Evolutionary conservation across 2,797 vertebrate species (phyloP).

Genomic region (Delichon dasypus): DNA sequence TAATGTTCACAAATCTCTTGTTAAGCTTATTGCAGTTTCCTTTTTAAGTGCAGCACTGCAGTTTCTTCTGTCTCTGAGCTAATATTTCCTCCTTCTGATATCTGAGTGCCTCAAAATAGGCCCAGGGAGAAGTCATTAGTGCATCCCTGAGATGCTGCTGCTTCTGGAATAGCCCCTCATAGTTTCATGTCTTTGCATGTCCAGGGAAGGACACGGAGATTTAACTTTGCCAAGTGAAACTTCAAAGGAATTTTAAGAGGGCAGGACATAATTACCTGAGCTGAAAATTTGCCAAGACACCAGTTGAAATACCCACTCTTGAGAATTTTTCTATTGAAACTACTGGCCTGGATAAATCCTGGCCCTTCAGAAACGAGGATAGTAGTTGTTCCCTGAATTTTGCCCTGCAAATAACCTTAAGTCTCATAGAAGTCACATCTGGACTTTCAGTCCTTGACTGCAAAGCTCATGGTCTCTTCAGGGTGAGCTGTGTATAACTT

Average conservation of each 20-base stretch:
- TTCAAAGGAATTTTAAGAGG: slow-evolving; percentile 8
- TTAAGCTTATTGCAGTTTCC: not conserved
- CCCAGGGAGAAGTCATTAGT: not conserved
- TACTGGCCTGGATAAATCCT: not conserved
- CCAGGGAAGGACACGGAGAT: not conserved
- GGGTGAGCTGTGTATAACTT: not conserved
- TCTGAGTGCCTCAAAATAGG: not conserved
- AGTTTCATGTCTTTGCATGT: not conserved
- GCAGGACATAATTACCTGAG: not conserved
- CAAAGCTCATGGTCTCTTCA: not conserved
- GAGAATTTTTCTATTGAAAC: not conserved
- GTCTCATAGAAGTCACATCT: not conserved
- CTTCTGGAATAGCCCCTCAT: not conserved
- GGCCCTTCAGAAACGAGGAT: not conserved
- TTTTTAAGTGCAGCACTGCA: not conserved
- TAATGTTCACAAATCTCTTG: not conserved
- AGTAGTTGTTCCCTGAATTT: not conserved
- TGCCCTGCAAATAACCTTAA: not conserved
- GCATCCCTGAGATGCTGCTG: not conserved
- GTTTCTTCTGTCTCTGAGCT: not conserved
- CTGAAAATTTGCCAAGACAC: not conserved
- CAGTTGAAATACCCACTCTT: not conserved
- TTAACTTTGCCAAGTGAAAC: not conserved
- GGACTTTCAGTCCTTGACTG: not conserved
- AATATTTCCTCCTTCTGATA: not conserved